Evolutionary conservation across 2,888 invertebrate species (phyloP), one percentile per base, ranked within the genome.

Genomic region (Crocallis elinguaria): DNA sequence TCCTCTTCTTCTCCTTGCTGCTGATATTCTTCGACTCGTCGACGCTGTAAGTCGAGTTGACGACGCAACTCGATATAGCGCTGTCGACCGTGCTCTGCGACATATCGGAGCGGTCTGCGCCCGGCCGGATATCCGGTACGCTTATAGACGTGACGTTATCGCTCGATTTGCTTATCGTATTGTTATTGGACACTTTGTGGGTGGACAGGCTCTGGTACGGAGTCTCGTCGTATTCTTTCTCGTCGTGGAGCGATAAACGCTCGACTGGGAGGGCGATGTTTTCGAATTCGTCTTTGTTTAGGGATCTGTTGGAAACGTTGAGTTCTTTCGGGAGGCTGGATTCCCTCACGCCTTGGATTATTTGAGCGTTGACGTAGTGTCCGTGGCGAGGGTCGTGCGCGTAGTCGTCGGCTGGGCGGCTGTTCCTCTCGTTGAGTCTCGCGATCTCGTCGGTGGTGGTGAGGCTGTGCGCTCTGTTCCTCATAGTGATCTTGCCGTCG

Each of bases 401-500:
- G 54, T 84, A 79, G 36, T 77, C 80, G 64, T 78, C 79, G 0
- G 83, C 88, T 66, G 79, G 87, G 62, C 84, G 86, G 67, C 81
- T 71, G 63, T 90, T 89, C 19, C 88, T 57, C 70, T 91, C 84
- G 67, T 88, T 88, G 0, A 90, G 66, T 51, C 90, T 71, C 3
- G 89, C 88, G 3, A 93, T 92, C 46, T 95, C 94, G 6, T 95
- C 95, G 0, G 95, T 95, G 0, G 95, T 95, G 38, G 95, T 95
- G 19, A 95, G 92, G 63, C 95, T 95, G 25, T 94, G 94, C 2
- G 95, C 94, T 25, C 94, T 79, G 37, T 88, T 85, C n/a, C 91
- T 69, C 72, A 81, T 54, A 0, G 63, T 80, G 0, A 71, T 57
- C 27, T 78, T 79, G 1, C 75, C 77, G 41, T 87, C 88, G 57